A percentile compares a stretch with the other conserved stretches of the same genome.
These are phyloP conservation scores for Pseudopodoces humilis DNA, from an alignment of 2,113 vertebrate species.

Conservation along the genomic window DNA sequence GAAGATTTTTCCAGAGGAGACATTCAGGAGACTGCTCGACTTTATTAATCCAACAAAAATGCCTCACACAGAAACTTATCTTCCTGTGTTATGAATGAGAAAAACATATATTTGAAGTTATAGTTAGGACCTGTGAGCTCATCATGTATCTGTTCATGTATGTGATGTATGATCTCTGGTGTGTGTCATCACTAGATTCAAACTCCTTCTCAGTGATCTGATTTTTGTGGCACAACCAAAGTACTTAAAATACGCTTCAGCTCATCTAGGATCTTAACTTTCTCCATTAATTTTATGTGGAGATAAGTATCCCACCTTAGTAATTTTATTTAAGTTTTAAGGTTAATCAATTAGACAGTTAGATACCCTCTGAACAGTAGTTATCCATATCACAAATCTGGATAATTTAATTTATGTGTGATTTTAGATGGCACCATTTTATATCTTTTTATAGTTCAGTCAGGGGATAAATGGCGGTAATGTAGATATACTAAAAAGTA, in stretches of 20 bases:
- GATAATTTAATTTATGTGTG: background rate
- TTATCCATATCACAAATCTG: background rate
- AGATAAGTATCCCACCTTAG: background rate
- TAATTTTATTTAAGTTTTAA: background rate
- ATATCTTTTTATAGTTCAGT: background rate
- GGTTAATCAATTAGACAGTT: background rate
- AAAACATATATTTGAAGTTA: background rate
- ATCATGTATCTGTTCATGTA: background rate
- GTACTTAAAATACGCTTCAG: background rate
- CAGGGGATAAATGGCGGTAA: background rate
- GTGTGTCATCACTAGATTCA: background rate
- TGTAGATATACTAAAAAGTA: background rate
- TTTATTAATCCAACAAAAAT: background rate
- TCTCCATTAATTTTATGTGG: background rate
- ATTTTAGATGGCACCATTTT: conserved; percentile 5
- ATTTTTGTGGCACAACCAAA: background rate
- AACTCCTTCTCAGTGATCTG: background rate
- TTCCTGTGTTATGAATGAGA: background rate
- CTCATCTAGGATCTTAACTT: background rate
- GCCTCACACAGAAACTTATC: background rate
- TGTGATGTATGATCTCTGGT: background rate
- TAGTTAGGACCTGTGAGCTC: background rate
- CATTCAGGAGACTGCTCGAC: background rate
- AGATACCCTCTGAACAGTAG: background rate
- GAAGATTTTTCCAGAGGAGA: background rate